Evolutionary conservation across 2,888 invertebrate genomes (phyloP), one percentile per base, ranked within the genome.

Genomic region (Nomada hirtipes): DNA sequence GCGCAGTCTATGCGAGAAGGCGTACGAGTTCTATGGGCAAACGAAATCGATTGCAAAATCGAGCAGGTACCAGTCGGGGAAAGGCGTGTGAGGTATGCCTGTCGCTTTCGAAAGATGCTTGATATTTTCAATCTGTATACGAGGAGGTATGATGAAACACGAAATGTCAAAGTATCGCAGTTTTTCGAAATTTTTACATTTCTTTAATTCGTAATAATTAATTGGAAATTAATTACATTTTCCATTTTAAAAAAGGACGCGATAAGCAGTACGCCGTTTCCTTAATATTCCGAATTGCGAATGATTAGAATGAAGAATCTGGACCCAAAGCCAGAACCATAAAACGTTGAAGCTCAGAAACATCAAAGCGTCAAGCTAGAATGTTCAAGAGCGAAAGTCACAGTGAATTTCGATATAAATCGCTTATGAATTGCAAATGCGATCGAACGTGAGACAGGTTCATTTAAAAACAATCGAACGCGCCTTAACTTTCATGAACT

Each of bases 11-110:
- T 7, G 7, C 36, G 4, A 36, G 36, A 36, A 47, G 2, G 13
- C 36, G 53, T 65, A 76, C 20, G 65, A 78, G 36, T 64, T 20
- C 23, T 11, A 44, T n/a, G 36, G 26, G 18, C 13, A n/a, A 23
- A 55, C 18, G 44, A 71, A 74, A 82, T 80, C 70, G 75, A 69
- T 74, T 73, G 44, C 79, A 52, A 80, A 80, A 75, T 82, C 71
- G 23, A 23, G 26, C 57, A 20, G 65, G 65, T 81, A 74, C 60
- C 74, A 81, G 81, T 0, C 73, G n/a, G 57, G n/a, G 70, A 67
- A 80, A 67, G 70, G 80, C 23, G 44, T 36, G 50, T 10, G 74
- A 52, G 13, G 67, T 59, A 70, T 29, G 59, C 69, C 52, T 29
- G 50, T 9, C 36, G 50, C 61, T 74, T 75, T 63, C 65, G 67